phyloP scores from a whole-genome alignment of 2,113 vertebrate species.

The Gambusia affinis region DNA sequence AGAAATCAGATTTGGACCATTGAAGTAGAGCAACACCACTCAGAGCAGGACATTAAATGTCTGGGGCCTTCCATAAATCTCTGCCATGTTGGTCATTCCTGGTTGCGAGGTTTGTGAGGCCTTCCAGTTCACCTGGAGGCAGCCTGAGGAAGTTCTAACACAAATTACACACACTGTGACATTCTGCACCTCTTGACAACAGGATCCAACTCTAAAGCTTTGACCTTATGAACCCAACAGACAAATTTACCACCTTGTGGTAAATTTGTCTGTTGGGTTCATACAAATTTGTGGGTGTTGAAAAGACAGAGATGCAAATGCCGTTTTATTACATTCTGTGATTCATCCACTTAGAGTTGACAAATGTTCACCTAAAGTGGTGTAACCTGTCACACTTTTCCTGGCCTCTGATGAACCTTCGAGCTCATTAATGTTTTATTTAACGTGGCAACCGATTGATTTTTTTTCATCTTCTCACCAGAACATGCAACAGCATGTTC shows the following conservation, averaged over 20 bases:
- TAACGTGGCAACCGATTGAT: constrained; percentile 23
- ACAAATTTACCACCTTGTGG: no score
- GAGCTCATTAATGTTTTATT: constrained; percentile 6
- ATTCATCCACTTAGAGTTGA: constrained; percentile 5
- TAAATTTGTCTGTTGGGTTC: no score
- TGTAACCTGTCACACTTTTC: constrained; percentile 17
- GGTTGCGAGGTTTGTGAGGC: not conserved
- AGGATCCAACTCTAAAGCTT: not conserved
- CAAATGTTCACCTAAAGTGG: constrained; percentile 12
- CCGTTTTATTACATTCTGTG: not conserved
- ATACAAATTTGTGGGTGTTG: no score
- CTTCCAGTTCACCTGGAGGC: not conserved
- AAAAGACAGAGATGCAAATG: not conserved
- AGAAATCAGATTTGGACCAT: not conserved
- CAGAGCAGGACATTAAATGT: no score
- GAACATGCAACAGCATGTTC: constrained; percentile 18
- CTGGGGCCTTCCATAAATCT: not conserved
- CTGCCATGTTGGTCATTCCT: not conserved
- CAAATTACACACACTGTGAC: no score
- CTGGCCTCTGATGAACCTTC: constrained; percentile 12
- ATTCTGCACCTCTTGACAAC: no score
- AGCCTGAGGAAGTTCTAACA: not conserved
- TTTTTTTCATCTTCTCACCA: constrained; percentile 9
- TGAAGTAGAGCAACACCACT: not conserved
- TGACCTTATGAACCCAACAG: not conserved